Conservation (phyloP, 2,797 vertebrate genomes). For the Poecilia velifera region DNA sequence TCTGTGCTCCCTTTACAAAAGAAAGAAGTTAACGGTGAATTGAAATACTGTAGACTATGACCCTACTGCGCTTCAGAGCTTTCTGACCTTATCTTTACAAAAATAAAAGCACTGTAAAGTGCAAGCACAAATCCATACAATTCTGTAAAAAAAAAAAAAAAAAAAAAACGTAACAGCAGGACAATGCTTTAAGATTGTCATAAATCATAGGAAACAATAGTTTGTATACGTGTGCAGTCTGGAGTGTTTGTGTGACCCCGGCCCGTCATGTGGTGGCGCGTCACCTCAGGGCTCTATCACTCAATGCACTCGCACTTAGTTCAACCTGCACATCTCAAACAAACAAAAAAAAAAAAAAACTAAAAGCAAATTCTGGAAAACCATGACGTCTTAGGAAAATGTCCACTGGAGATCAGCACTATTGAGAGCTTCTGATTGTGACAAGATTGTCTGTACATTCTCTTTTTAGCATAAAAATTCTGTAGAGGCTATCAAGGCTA, state of each 20-base stretch:
- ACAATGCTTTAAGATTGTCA: slow-evolving; percentile 47
- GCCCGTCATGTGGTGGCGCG: slow-evolving; percentile 73
- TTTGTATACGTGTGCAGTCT: slow-evolving; percentile 39
- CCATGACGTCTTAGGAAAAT: slow-evolving; percentile 53
- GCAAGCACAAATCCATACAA: slow-evolving; percentile 69
- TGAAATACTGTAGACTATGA: slow-evolving; percentile 55
- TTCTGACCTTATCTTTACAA: slow-evolving; percentile 57
- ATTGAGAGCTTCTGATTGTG: slow-evolving; percentile 69
- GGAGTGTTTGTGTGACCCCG: slow-evolving; percentile 35
- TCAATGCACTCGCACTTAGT: slow-evolving; percentile 33
- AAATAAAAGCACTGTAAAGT: slow-evolving; percentile 72
- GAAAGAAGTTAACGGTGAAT: slow-evolving; percentile 22
- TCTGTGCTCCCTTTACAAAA: slow-evolving; percentile 42
- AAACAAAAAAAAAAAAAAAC: slow-evolving; percentile 26
- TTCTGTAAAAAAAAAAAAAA: slow-evolving; percentile 25
- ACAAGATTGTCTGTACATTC: slow-evolving; percentile 87
- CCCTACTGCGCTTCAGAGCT: slow-evolving; percentile 55
- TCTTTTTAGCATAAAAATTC: slow-evolving; percentile 71
- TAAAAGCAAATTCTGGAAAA: slow-evolving; percentile 45
- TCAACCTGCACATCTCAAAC: slow-evolving; percentile 53
- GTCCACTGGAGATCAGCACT: slow-evolving; percentile 64
- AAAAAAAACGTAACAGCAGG: slow-evolving; percentile 8
- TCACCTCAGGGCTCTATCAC: slow-evolving; percentile 71
- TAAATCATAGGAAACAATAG: slow-evolving; percentile 29
- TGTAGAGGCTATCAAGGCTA: slow-evolving; percentile 78